Percentiles rank a stretch among this genome's conserved stretches.
phyloP scores from a whole-genome alignment of 1,140 invertebrate species.

The Drosophila pandora region DNA sequence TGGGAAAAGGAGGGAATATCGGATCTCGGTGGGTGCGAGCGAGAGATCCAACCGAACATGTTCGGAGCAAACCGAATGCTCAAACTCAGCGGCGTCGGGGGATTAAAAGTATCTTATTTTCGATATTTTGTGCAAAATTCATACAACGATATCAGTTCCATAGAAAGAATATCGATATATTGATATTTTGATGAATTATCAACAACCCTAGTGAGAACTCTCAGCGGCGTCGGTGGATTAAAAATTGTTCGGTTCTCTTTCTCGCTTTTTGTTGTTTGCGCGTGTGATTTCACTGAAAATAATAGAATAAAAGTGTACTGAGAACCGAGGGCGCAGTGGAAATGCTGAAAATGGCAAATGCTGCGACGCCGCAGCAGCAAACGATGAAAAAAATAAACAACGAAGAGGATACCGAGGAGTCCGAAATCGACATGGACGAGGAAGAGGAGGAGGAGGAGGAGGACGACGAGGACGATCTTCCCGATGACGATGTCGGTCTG shows the following conservation, averaged over 20 bases:
- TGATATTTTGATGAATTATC: no score
- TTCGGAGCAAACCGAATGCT: no score
- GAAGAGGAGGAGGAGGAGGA: slow-evolving; percentile 51
- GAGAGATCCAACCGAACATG: no score
- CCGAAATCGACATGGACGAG: slow-evolving; percentile 68
- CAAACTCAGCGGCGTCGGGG: no score
- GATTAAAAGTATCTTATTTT: no score
- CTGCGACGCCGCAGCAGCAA: slow-evolving; percentile 53
- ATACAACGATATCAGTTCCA: no score
- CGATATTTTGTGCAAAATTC: no score
- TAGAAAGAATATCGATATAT: no score
- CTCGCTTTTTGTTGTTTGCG: slow-evolving; percentile 4
- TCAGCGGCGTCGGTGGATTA: slow-evolving; percentile 78
- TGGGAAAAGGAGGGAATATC: no score
- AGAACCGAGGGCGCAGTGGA: slow-evolving; percentile 1
- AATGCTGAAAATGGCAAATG: slow-evolving; percentile 72
- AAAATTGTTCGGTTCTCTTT: slow-evolving; percentile 54
- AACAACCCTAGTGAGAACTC: slow-evolving; percentile 23
- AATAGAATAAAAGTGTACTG: background rate
- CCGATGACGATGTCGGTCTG: slow-evolving; percentile 59
- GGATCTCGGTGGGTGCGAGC: no score
- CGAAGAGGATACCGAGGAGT: slow-evolving; percentile 70
- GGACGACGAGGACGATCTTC: slow-evolving; percentile 55
- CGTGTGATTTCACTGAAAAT: slow-evolving; percentile 3
- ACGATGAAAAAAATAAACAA: slow-evolving; percentile 57